Evolutionary conservation across 1,140 invertebrate species (phyloP), one percentile per base, ranked within the genome.

Genomic region (Drosophila erecta): DNA sequence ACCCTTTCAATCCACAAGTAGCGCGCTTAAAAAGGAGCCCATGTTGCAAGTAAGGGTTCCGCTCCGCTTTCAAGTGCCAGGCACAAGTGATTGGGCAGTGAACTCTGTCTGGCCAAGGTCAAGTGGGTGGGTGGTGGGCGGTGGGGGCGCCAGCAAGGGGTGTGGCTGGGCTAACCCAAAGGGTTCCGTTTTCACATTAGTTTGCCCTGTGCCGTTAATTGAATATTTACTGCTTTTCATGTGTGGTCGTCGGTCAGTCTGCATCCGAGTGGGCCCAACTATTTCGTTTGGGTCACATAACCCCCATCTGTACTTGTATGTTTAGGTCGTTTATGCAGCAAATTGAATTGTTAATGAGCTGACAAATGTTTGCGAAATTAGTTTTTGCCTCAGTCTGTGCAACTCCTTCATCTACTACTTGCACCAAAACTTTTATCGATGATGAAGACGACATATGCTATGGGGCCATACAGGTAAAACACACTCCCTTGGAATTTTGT

Each of bases 261-360:
- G 69, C 53, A 40, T 70, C 51, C 49, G 49, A 24, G 35, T 41
- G 35, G 3, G 50, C n/a, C 49, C 43, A 78, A 66, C 61, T 58
- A 83, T 51, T 56, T 40, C 33, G 46, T 11, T 22, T 6, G n/a
- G 4, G 33, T 51, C 33, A 38, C 46, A 10, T 1, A 33, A 33
- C 43, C 27, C 54, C 35, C 38, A 24, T 33, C 44, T 41, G 27
- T 62, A 59, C 65, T 64, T 83, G 84, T 87, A 62, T 87, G 84
- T 70, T 87, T 87, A 87, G 84, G 84, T 83, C 79, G 79, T 76
- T 87, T 83, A 89, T 84, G 84, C 76, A 87, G 78, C 84, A 87
- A 87, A 87, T 87, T 87, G 79, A 87, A 87, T 87, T 87, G 84
- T 87, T 87, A 89, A 87, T 87, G 79, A 87, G 84, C 83, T 83